Evolutionary conservation across 2,888 invertebrate species (phyloP).

Genomic region (Chymomyza fuscimana): DNA sequence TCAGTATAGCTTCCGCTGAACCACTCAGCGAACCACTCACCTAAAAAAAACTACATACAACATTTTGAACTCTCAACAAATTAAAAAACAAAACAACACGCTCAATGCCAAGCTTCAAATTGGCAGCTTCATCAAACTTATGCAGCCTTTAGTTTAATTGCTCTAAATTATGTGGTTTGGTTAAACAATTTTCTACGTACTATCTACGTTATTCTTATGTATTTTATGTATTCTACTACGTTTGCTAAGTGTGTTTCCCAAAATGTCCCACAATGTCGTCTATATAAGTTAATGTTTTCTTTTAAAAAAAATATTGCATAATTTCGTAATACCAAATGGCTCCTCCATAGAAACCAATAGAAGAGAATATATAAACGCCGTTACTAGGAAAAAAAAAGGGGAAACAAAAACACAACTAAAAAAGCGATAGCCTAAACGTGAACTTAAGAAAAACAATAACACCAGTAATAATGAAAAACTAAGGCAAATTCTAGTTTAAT

Average conservation of each 20-base stretch:
- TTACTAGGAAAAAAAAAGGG: constrained; percentile 41
- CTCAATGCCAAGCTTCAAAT: background rate
- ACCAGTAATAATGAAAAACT: constrained; percentile 32
- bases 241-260: background rate
- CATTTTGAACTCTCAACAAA: constrained; percentile 4
- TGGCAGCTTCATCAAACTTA: background rate
- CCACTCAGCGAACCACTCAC: background rate
- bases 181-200: background rate
- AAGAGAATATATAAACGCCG: background rate
- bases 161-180: background rate
- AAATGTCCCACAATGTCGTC: background rate
- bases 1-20: background rate
- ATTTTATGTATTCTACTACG: background rate
- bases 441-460: constrained; percentile 25
- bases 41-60: constrained; percentile 25
- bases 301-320: background rate
- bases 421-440: background rate
- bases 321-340: background rate
- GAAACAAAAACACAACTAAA: constrained; percentile 35
- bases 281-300: background rate
- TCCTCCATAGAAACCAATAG: background rate
- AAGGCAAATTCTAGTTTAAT: constrained; percentile 68
- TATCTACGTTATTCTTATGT: background rate
- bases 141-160: background rate
- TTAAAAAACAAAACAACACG: background rate